phyloP scores from a whole-genome alignment of 2,888 invertebrate species.

The Camponotus fellah region DNA sequence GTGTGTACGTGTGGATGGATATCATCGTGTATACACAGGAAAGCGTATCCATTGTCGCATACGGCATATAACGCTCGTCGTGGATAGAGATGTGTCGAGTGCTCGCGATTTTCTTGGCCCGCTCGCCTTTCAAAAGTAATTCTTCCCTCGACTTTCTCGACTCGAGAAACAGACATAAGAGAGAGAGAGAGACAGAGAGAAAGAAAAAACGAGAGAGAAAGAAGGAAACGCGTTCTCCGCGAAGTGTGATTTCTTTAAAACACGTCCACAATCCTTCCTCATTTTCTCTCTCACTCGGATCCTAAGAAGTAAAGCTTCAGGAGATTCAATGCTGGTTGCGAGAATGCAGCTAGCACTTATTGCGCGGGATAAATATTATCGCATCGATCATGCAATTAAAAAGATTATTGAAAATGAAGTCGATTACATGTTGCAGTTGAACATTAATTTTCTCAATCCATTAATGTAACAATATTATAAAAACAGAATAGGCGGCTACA shows the following conservation, averaged over 20 bases:
- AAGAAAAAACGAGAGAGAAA: slow-evolving; percentile 4
- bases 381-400: not conserved
- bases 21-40: slow-evolving; percentile 9
- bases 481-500: not conserved
- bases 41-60: slow-evolving; percentile 44
- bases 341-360: not conserved
- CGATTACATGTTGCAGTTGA: not conserved
- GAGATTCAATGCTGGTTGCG: slow-evolving; percentile 48
- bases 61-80: slow-evolving; percentile 21
- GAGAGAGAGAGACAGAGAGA: slow-evolving; percentile 20
- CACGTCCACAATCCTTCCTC: slow-evolving; percentile 34
- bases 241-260: slow-evolving; percentile 61
- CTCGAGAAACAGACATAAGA: slow-evolving; percentile 54
- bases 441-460: not conserved
- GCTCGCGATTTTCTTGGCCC: slow-evolving; percentile 57
- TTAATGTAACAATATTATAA: not conserved
- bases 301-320: slow-evolving; percentile 46
- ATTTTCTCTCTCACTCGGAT: slow-evolving; percentile 17
- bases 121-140: slow-evolving; percentile 68
- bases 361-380: slow-evolving; percentile 14
- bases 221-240: slow-evolving; percentile 47
- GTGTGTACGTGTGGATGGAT: slow-evolving; percentile 2
- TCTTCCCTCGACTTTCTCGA: slow-evolving; percentile 57
- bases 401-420: not conserved
- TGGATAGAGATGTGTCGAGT: slow-evolving; percentile 49